Evolutionary conservation across 2,888 invertebrate genomes (phyloP).

Genomic region (Rhorus exstirpatorius): DNA sequence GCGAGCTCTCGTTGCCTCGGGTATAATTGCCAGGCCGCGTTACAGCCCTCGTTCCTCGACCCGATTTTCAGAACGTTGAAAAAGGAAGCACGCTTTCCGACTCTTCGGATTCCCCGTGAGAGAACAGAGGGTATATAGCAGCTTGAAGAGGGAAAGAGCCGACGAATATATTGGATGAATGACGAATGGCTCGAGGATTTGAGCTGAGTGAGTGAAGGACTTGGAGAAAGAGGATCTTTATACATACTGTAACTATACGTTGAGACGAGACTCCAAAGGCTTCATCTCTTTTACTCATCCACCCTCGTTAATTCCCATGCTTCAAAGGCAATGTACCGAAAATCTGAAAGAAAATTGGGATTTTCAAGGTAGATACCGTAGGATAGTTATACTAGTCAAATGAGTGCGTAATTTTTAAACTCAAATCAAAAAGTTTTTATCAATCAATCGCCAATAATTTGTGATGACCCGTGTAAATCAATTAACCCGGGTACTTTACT

Average conservation of each 20-base stretch:
- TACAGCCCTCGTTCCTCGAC: constrained; percentile 74
- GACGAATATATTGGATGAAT: constrained; percentile 74
- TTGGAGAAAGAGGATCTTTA: constrained; percentile 38
- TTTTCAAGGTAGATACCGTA: too few species aligned
- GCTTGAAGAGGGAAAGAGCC: constrained; percentile 54
- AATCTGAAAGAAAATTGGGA: too few species aligned
- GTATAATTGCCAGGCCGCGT: constrained; percentile 82
- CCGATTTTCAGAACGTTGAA: constrained; percentile 79
- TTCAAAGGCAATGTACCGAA: constrained; percentile 8
- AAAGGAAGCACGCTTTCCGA: constrained; percentile 65
- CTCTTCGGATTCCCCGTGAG: constrained; percentile 55
- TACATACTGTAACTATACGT: constrained; percentile 30
- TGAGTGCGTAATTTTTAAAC: too few species aligned
- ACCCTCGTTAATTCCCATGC: constrained; percentile 61
- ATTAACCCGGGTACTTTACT: too few species aligned
- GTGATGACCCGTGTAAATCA: too few species aligned
- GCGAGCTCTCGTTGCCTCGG: constrained; percentile 55
- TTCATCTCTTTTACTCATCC: constrained; percentile 36
- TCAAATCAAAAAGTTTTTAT: too few species aligned
- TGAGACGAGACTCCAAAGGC: constrained; percentile 49
- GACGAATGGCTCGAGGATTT: constrained; percentile 68
- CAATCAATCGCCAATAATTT: too few species aligned
- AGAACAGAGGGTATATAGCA: constrained; percentile 25
- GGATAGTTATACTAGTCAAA: too few species aligned
- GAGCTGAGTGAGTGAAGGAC: constrained; percentile 50